A percentile compares a stretch with the other conserved stretches of the same genome.
Conservation (phyloP, 2,113 vertebrate genomes). For the Mirounga angustirostris region DNA sequence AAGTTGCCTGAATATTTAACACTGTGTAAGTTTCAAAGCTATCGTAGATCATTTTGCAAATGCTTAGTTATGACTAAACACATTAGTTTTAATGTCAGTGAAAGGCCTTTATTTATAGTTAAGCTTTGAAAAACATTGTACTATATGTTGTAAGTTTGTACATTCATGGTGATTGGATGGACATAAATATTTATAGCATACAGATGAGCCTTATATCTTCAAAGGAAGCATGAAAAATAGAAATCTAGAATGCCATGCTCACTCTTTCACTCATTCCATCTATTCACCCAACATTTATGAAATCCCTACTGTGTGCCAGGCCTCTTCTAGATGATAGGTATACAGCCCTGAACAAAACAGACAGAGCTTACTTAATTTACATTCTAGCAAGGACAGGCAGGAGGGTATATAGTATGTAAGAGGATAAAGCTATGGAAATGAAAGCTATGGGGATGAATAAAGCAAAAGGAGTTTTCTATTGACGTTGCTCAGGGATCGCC, state of each 20-base stretch:
- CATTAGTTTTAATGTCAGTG: neutral
- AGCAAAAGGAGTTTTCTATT: neutral
- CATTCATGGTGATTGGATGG: neutral
- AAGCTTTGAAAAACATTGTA: neutral
- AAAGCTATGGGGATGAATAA: neutral
- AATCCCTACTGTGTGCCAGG: neutral
- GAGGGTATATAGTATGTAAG: neutral
- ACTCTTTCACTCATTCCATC: neutral
- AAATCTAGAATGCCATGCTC: neutral
- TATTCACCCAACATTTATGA: neutral
- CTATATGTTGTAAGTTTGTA: neutral
- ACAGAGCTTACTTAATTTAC: neutral
- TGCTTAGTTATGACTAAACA: neutral
- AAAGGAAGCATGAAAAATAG: neutral
- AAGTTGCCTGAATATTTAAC: neutral
- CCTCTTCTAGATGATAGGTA: neutral
- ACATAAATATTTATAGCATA: neutral
- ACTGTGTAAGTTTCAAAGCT: neutral
- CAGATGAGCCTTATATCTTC: neutral
- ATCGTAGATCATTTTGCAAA: neutral
- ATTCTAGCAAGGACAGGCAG: neutral
- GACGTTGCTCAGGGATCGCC: neutral
- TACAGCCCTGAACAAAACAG: neutral
- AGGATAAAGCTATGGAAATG: neutral
- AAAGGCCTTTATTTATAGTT: neutral